These are phyloP conservation scores for Moxostoma hubbsi DNA, from an alignment of 2,797 vertebrate species.

Conservation along the genomic window DNA sequence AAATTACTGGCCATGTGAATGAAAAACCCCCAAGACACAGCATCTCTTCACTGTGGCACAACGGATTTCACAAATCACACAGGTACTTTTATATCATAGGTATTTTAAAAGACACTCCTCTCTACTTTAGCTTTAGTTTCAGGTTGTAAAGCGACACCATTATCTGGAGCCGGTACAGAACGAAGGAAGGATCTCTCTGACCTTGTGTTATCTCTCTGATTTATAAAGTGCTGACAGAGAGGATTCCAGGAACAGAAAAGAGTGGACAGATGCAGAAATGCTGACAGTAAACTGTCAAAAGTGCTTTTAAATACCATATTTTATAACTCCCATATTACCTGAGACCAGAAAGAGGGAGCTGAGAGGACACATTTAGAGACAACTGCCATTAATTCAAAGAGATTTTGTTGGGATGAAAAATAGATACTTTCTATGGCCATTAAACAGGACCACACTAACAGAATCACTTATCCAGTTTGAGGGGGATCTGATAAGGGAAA, in stretches of 20 bases:
- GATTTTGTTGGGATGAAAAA: constrained; percentile 9
- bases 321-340: constrained; percentile 8
- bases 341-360: not conserved
- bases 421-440: not conserved
- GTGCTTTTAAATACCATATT: constrained; percentile 28
- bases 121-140: constrained; percentile 11
- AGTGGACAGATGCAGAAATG: constrained; percentile 35
- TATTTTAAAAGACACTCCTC: not conserved
- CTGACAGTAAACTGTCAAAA: constrained; percentile 19
- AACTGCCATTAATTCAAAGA: constrained; percentile 14
- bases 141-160: constrained; percentile 7
- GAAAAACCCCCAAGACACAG: not conserved
- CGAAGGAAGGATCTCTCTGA: not conserved
- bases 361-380: not conserved
- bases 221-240: constrained; percentile 35
- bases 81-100: not conserved
- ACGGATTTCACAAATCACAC: constrained; percentile 3
- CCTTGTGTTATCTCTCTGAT: constrained; percentile 21
- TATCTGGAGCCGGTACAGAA: not conserved
- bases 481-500: constrained; percentile 27
- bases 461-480: constrained; percentile 6
- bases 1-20: constrained; percentile 11
- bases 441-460: not conserved
- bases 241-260: constrained; percentile 20
- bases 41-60: constrained; percentile 14